Evolutionary conservation across 2,113 vertebrate genomes (phyloP).

Genomic region (Petrocephalus microphthalmus): DNA sequence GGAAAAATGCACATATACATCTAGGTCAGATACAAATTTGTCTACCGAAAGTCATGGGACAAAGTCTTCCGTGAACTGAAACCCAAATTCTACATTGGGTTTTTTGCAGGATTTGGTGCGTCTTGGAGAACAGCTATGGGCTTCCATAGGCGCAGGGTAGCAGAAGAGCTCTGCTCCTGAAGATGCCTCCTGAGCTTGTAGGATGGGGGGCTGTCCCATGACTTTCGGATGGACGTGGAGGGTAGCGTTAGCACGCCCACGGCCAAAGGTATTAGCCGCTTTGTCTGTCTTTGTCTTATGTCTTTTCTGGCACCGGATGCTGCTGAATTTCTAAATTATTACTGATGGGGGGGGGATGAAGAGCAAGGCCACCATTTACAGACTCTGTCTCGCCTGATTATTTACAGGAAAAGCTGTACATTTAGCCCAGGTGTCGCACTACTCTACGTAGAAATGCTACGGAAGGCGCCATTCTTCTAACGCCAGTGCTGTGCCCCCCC

Average conservation of each 20-base stretch:
- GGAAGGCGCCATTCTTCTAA: constrained; percentile 69
- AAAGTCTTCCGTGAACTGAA: background rate
- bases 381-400: constrained; percentile 51
- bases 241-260: background rate
- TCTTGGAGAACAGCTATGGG: background rate
- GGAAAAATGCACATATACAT: background rate
- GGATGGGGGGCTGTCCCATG: background rate
- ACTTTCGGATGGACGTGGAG: background rate
- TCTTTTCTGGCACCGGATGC: background rate
- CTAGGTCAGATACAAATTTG: background rate
- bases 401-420: constrained; percentile 66
- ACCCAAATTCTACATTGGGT: background rate
- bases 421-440: constrained; percentile 75
- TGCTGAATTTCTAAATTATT: background rate
- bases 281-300: background rate
- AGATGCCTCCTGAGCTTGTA: background rate
- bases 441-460: constrained; percentile 50
- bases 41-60: constrained; percentile 3
- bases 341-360: constrained; percentile 26
- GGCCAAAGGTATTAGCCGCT: background rate
- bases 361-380: constrained; percentile 61
- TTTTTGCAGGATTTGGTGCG: background rate
- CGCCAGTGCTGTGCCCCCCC: constrained; percentile 32
- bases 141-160: background rate
- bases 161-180: background rate